Evolutionary conservation across 1,140 invertebrate genomes (phyloP), one percentile per base, ranked within the genome.

Genomic region (Semibalanus balanoides): DNA sequence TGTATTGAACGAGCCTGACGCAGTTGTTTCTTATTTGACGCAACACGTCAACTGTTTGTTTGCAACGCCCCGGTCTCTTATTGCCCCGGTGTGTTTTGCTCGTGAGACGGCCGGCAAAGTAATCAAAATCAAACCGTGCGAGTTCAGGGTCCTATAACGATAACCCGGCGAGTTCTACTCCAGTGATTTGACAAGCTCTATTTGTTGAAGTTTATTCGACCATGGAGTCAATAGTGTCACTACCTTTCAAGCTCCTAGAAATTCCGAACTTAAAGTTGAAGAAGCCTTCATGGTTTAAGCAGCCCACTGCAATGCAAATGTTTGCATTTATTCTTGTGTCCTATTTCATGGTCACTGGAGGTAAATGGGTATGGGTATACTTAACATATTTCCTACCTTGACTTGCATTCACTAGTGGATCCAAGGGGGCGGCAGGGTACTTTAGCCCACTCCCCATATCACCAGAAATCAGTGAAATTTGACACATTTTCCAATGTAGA

Each of bases 341-440:
- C 3, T 99, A 99, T 84, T 99, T 99, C 86, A 86, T 99, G 78
- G 96, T 99, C 69, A 98, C 96, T 75, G 97, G 96, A 76, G 78
- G 78, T 79, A 30, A 40, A 73, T 72, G n/a, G n/a, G n/a, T n/a
- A n/a, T n/a, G 0, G 30, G 31, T 40, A 25, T 22, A 27, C 29
- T 75, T 30, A 14, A 31, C 75, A 19, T 30, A n/a, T 74, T 0
- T 80, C 19, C 0, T 22, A 22, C 64, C 72, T 79, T 28, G 73
- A 25, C 11, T 43, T 14, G 29, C 14, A 28, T 64, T 40, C 5
- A n/a, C n/a, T n/a, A n/a, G n/a, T n/a, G n/a, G n/a, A n/a, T n/a
- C n/a, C n/a, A n/a, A n/a, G n/a, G n/a, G 17, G 17, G 5, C 43
- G 22, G 43, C 7, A 51, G 14, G 74, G 73, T 64, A 29, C n/a